phyloP scores from a whole-genome alignment of 2,113 vertebrate genomes.

The Illadopsis cleaveri region DNA sequence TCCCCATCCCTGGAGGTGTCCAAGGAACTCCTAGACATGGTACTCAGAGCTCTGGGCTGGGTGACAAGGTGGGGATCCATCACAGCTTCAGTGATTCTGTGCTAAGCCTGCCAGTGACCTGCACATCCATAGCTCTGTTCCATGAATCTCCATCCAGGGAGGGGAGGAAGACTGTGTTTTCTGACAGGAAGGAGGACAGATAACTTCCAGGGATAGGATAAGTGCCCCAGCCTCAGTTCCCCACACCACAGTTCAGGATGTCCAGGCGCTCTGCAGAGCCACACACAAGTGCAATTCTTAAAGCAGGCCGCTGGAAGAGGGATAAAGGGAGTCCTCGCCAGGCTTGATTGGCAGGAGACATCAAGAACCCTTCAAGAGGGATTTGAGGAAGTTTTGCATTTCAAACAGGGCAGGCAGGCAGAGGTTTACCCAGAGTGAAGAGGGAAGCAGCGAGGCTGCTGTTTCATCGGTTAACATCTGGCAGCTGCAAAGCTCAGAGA shows the following conservation, averaged over 20 bases:
- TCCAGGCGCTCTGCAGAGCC: fast-evolving
- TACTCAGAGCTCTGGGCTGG: not conserved
- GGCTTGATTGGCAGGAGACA: not conserved
- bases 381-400: conserved; percentile 33
- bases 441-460: not conserved
- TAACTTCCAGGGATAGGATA: not conserved
- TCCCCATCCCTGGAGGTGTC: not conserved
- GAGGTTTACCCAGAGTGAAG: conserved; percentile 9
- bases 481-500: conserved; percentile 44
- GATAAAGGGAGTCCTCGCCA: not conserved
- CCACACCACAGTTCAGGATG: not conserved
- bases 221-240: not conserved
- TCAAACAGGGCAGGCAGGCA: conserved; percentile 10
- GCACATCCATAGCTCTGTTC: not conserved
- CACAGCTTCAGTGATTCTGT: not conserved
- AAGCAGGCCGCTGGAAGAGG: not conserved
- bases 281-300: not conserved
- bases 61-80: not conserved
- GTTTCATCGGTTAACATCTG: conserved; percentile 33
- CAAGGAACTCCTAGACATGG: not conserved
- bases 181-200: not conserved
- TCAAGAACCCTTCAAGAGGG: not conserved
- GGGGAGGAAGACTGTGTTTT: not conserved
- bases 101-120: not conserved
- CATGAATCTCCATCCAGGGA: fast-evolving